Conservation (phyloP, 2,113 vertebrate species). For the Indicator indicator region DNA sequence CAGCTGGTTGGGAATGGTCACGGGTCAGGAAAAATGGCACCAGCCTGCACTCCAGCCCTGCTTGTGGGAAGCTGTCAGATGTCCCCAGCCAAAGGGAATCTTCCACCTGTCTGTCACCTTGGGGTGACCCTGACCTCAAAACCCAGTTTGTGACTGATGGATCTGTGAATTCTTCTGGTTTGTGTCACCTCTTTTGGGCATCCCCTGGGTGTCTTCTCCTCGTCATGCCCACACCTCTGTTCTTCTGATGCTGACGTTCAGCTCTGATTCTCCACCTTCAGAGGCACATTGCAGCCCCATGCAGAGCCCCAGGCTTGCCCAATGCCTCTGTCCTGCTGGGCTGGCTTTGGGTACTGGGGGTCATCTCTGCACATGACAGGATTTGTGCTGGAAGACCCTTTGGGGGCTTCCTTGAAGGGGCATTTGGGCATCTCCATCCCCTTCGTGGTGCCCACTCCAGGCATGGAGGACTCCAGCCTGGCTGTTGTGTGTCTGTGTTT, state of each 20-base stretch:
- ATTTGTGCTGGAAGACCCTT: not conserved
- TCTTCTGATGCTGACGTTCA: not conserved
- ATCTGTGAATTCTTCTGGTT: not conserved
- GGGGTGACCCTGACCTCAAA: not conserved
- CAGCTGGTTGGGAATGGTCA: not conserved
- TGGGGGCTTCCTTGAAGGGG: not conserved
- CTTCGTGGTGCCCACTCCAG: not conserved
- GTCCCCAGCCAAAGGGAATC: not conserved
- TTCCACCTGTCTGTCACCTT: accelerated
- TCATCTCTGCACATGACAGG: accelerated
- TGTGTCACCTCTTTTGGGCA: not conserved
- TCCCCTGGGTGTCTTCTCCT: not conserved
- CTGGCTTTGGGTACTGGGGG: not conserved
- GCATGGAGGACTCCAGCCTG: not conserved
- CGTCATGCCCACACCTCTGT: not conserved
- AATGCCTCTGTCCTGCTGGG: not conserved
- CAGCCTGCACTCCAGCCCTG: not conserved
- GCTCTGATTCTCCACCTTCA: accelerated
- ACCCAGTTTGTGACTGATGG: not conserved
- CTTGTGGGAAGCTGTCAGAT: not conserved
- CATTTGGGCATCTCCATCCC: not conserved
- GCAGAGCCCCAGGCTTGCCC: not conserved
- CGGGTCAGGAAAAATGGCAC: not conserved
- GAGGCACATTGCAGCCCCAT: not conserved
- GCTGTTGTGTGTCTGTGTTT: not conserved